Evolutionary conservation across 2,113 vertebrate species (phyloP), one percentile per base, ranked within the genome.

Genomic region (Astur gentilis): DNA sequence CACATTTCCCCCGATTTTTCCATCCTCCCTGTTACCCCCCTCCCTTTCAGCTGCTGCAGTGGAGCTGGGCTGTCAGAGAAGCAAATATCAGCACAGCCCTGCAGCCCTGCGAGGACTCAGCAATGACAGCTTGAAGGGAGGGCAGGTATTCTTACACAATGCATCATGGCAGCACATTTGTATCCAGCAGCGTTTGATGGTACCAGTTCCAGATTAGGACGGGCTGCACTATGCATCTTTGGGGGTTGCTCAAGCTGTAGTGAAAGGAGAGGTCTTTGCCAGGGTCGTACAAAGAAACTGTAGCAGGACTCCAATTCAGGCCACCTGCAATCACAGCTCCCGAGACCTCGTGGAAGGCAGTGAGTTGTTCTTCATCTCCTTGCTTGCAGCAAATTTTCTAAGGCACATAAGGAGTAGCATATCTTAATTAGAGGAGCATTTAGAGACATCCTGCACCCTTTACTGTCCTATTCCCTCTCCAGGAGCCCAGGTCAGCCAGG

Each of bases 81-180:
- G 40, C 2, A 1, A 62, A 54, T 0, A 2, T n/a, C 60, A 52
- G 70, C 5, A 1, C 55, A 29, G 52, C 52, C 26, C 4, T 21
- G 29, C 42, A 77, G 69, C 49, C 36, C 82, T 18, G 34, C 1
- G 1, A 73, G 58, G 76, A n/a, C 45, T 14, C 3, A 1, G 36
- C 6, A 11, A 3, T 5, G 40, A 26, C 2, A 2, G n/a, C 32
- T 13, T 4, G 34, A 20, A 52, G 31, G 55, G 36, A 78, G 75
- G 50, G 57, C 40, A 47, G 50, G 55, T 44, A 20, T 73, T 79
- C 45, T 55, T 40, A 34, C 27, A 38, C 2, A 0, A 25, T 34
- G 47, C 20, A 19, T 14, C 32, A 12, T 1, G 8, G 34, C 38
- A 75, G 40, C 61, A 50, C 3, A 3, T 27, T 8, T 5, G 1